Evolutionary conservation across 2,113 vertebrate genomes (phyloP).

Genomic region (Cyprichromis sp.): DNA sequence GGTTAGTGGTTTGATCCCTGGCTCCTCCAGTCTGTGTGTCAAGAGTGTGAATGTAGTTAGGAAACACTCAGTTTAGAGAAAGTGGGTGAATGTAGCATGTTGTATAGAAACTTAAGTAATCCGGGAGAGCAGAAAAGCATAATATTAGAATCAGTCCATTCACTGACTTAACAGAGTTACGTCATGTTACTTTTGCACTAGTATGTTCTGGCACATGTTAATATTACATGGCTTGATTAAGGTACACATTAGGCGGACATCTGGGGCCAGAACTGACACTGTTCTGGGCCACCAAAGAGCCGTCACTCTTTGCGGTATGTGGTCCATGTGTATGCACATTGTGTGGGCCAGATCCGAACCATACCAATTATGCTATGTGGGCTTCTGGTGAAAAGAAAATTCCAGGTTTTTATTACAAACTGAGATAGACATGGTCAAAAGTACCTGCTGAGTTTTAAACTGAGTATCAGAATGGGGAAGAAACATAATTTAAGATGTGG

Average conservation of each 20-base stretch:
- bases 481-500: background rate
- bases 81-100: background rate
- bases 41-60: background rate
- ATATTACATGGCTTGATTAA: background rate
- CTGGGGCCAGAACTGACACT: background rate
- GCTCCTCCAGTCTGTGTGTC: background rate
- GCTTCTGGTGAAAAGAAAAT: background rate
- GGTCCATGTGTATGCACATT: background rate
- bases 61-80: background rate
- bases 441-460: background rate
- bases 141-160: background rate
- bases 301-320: background rate
- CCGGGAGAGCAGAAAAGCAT: fast-evolving
- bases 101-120: background rate
- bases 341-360: background rate
- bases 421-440: background rate
- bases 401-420: background rate
- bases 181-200: background rate
- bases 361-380: background rate
- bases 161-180: background rate
- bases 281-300: background rate
- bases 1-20: background rate
- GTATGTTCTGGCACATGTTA: background rate
- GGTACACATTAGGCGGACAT: background rate
- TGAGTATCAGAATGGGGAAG: background rate